Evolutionary conservation across 2,797 vertebrate species (phyloP).

Genomic region (Girardinus metallicus): DNA sequence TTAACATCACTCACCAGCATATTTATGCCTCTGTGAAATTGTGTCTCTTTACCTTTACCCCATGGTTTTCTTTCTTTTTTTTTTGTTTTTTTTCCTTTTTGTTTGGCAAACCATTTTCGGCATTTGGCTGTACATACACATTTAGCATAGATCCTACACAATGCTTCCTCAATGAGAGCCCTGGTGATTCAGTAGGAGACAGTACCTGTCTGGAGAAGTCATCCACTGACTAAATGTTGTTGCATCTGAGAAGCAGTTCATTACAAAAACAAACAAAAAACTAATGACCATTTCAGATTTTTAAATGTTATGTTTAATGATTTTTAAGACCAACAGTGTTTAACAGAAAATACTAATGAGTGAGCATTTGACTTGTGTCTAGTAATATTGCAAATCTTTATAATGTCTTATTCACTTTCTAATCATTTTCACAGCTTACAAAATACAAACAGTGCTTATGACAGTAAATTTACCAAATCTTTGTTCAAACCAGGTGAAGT

Average conservation of each 20-base stretch:
- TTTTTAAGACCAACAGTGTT: background rate
- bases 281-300: background rate
- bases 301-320: background rate
- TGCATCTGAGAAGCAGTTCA: background rate
- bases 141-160: background rate
- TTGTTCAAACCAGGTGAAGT: background rate
- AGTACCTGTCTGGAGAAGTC: background rate
- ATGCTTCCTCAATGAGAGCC: background rate
- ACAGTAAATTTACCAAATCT: background rate
- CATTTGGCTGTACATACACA: background rate
- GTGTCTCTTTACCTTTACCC: background rate
- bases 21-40: background rate
- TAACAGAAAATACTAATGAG: background rate
- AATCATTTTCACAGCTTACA: background rate
- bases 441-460: background rate
- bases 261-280: background rate
- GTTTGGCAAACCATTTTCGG: background rate
- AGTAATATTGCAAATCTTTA: background rate
- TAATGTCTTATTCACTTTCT: background rate
- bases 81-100: background rate
- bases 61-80: background rate
- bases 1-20: background rate
- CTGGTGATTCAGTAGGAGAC: background rate
- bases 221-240: background rate
- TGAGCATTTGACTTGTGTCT: background rate